Evolutionary conservation across 2,797 vertebrate genomes (phyloP).

Genomic region (Pipistrellus pygmaeus): DNA sequence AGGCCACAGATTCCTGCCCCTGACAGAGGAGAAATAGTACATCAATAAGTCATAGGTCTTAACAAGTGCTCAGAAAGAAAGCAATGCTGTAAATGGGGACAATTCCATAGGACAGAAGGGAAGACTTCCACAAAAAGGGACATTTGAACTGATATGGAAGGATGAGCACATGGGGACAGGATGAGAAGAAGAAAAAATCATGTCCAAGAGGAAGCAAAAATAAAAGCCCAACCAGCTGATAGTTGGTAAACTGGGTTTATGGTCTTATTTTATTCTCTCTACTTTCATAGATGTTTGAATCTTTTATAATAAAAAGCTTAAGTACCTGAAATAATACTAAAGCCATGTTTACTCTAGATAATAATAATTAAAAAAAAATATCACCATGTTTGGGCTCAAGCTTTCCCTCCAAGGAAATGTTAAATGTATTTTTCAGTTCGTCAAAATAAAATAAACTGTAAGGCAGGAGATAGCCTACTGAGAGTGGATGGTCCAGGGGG

Average conservation of each 20-base stretch:
- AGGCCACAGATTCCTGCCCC: background rate
- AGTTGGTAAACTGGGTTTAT: background rate
- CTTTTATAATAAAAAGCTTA: background rate
- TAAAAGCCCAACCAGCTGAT: background rate
- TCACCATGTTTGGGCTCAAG: slow-evolving; percentile 85
- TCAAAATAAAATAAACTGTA: background rate
- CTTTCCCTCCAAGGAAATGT: slow-evolving; percentile 88
- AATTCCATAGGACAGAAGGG: background rate
- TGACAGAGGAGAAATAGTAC: background rate
- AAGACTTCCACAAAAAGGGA: background rate
- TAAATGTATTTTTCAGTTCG: slow-evolving; percentile 90
- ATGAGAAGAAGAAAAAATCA: background rate
- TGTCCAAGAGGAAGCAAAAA: background rate
- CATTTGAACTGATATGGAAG: background rate
- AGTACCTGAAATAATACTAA: background rate
- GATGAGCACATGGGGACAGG: background rate
- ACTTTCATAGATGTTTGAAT: background rate
- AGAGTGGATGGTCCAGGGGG: background rate
- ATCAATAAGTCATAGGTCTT: background rate
- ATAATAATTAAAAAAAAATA: slow-evolving; percentile 65
- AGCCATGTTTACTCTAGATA: slow-evolving; percentile 70
- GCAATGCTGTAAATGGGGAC: background rate
- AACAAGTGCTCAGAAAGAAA: background rate
- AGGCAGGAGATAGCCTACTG: background rate
- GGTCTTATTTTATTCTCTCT: background rate